Evolutionary conservation across 2,888 invertebrate species (phyloP), one percentile per base, ranked within the genome.

Genomic region (Alentia gelatinosa): DNA sequence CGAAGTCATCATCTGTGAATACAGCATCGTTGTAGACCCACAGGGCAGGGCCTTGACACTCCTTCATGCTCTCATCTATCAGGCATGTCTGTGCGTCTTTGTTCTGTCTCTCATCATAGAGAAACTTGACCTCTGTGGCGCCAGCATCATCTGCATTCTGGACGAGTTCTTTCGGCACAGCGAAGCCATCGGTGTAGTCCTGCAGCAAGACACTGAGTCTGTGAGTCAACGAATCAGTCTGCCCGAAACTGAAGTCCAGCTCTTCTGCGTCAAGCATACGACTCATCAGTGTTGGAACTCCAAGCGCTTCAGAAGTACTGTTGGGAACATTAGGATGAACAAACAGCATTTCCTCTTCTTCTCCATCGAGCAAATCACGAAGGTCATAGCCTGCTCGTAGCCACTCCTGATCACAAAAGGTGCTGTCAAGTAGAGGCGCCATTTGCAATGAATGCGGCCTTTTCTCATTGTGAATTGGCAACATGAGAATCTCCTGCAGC

Each of bases 101-200:
- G 86, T 95, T 94, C 83, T 93, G 91, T 74, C 96, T 92, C 91
- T 95, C 94, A 91, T 95, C 95, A 91, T 94, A 94, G 79, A 95
- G 91, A 88, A 94, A 92, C 86, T 91, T 92, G 23, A 93, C 91
- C 79, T 92, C 92, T 7, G 93, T 94, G 7, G 95, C 95, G 4
- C 94, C 94, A 23, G 95, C 95, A 92, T 96, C 95, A 50, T 96
- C 95, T 0, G 95, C 95, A 93, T 95, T 95, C 92, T 95, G 95
- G 15, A 95, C 93, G 39, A 95, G 92, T 91, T 95, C 95, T 94
- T 95, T 95, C 0, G 95, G 94, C n/a, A 95, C 94, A 9, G 94
- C 93, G 42, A 95, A 94, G 0, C 94, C 95, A 92, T 95, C 95
- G 37, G 93, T 93, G 91, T 93, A 93, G 26, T 93, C 93, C 50